Evolutionary conservation across 92 coral and sea anemone species (phyloP).

Genomic region (Zoanthus sansibaricus): DNA sequence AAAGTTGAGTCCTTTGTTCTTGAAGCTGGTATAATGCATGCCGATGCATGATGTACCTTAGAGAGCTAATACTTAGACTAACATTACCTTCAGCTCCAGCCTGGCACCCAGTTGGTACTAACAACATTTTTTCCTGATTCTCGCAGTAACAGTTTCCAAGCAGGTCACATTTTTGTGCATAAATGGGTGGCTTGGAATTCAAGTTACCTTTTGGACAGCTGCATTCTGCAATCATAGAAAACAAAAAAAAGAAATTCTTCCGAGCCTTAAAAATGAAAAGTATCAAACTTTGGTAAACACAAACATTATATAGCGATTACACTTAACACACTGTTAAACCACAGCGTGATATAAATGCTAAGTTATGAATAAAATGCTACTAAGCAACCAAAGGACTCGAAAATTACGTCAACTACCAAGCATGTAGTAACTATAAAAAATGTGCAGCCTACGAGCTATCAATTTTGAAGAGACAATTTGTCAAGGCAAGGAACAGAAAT

Average conservation of each 20-base stretch:
- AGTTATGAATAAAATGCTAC: too few relatives aligned
- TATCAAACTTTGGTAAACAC: background rate
- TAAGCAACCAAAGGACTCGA: too few relatives aligned
- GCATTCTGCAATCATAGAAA: conserved; percentile 59
- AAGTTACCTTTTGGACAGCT: conserved; percentile 81
- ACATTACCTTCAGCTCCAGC: conserved; percentile 63
- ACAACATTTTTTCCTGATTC: conserved; percentile 25
- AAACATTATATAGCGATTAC: too few relatives aligned
- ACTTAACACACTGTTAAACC: too few relatives aligned
- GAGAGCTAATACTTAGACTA: too few relatives aligned
- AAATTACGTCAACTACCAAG: too few relatives aligned
- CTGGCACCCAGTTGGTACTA: conserved; percentile 58
- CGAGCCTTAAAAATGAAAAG: background rate
- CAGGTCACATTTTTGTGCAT: conserved; percentile 73
- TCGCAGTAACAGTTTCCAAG: conserved; percentile 74
- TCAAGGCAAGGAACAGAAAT: too few relatives aligned
- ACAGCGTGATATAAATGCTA: too few relatives aligned
- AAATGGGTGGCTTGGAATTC: conserved; percentile 65
- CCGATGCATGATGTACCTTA: background rate
- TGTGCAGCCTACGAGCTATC: too few relatives aligned
- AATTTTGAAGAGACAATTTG: too few relatives aligned
- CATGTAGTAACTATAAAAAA: too few relatives aligned
- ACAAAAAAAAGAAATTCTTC: background rate
- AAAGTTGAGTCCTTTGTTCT: too few relatives aligned
- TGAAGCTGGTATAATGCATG: background rate